Evolutionary conservation across 2,888 invertebrate genomes (phyloP), one percentile per base, ranked within the genome.

Genomic region (Cerastoderma edule): DNA sequence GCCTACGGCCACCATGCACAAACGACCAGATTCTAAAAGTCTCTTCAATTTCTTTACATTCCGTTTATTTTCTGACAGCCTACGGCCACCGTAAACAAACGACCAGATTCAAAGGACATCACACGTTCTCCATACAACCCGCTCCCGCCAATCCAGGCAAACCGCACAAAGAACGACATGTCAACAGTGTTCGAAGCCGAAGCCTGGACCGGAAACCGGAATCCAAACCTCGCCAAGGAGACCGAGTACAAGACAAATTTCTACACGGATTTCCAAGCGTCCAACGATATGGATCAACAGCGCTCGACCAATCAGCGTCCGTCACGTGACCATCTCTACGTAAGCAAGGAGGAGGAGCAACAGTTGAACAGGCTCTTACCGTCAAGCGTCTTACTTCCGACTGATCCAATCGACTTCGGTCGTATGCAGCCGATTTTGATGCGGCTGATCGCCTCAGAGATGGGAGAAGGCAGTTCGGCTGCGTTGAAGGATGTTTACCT

Each of bases 141-240:
- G 1, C 74, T 88, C 60, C 87, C 87, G n/a, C 85, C 87, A 2
- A 86, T 87, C n/a, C 86, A 87, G 30, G 78, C 72, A 30, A 85
- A 87, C 67, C 78, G 86, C 32, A 76, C 75, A 13, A 80, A 79
- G 65, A 87, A 85, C 73, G 80, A 85, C 66, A 80, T 81, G 70
- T 88, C 88, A 32, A 88, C 88, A 35, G 86, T 88, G 54, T 88
- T 88, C 64, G 88, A 88, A 68, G 78, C 83, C 0, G 88, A 88
- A 67, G 63, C 83, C 0, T 87, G 88, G 88, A 87, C 86, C 16
- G 44, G 68, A 13, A 72, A 77, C 24, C 56, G 48, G 28, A 53
- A 71, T 10, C 78, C 78, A 19, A 53, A 67, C 24, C 46, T 81
- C 72, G 76, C 78, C 24, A 50, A 57, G 22, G 83, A 76, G 3